Evolutionary conservation across 2,113 vertebrate species (phyloP).

Genomic region (Talpa occidentalis): DNA sequence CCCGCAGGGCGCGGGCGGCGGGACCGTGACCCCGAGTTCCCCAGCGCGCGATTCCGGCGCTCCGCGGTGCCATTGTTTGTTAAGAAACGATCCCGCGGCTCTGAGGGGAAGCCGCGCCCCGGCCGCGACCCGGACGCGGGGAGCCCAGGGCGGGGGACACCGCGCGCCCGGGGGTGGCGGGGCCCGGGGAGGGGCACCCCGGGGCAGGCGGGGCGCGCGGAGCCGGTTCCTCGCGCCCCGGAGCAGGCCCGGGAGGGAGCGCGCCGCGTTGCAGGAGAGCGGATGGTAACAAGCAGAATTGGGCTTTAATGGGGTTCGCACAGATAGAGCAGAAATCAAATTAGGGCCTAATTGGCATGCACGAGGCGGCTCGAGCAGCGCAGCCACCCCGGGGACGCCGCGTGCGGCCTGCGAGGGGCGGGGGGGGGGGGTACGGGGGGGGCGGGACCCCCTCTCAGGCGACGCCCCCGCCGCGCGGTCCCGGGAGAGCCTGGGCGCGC

Average conservation of each 20-base stretch:
- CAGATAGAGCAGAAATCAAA: constrained; percentile 77
- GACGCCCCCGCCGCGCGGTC: neutral
- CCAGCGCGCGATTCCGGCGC: neutral
- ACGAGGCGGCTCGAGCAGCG: constrained; percentile 5
- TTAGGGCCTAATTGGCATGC: constrained; percentile 77
- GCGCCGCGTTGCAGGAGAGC: constrained; percentile 64
- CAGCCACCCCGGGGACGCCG: neutral
- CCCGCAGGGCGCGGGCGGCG: neutral
- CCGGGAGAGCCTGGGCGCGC: neutral
- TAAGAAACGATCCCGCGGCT: neutral
- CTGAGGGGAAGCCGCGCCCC: neutral
- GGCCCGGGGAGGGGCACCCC: too few relatives aligned
- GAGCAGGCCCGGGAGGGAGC: constrained; percentile 41
- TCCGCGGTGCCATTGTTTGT: neutral
- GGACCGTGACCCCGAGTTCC: neutral
- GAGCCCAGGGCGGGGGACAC: neutral
- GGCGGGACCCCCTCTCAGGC: neutral
- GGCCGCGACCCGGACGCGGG: neutral
- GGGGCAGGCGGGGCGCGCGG: fast-evolving
- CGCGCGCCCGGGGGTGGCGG: fast-evolving
- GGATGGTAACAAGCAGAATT: constrained; percentile 79
- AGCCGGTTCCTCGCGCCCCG: neutral
- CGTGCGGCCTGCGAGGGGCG: neutral
- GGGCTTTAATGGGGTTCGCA: constrained; percentile 81
- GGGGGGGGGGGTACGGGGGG: fast-evolving